Evolutionary conservation across 2,113 vertebrate genomes (phyloP).

Genomic region (Leucoraja erinaceus): DNA sequence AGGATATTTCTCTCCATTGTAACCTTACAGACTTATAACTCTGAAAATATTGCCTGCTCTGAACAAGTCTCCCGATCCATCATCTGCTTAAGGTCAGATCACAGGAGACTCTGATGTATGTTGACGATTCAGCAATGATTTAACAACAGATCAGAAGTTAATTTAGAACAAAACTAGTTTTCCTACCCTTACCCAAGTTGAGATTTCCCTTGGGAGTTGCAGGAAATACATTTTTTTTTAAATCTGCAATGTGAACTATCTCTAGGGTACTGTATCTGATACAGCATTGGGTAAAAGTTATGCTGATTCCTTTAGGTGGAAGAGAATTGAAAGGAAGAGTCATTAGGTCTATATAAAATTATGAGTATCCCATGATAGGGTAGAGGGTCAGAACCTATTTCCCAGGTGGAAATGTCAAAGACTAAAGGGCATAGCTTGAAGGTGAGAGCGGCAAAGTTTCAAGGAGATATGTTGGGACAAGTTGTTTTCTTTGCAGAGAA

Average conservation of each 20-base stretch:
- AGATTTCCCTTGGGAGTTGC: not conserved
- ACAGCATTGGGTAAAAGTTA: not conserved
- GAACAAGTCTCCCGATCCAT: not conserved
- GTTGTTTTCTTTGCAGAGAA: too few relatives aligned
- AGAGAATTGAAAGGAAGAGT: not conserved
- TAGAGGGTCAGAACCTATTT: too few relatives aligned
- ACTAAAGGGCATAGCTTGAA: too few relatives aligned
- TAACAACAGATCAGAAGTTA: not conserved
- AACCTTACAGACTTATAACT: not conserved
- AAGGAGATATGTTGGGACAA: too few relatives aligned
- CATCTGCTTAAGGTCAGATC: not conserved
- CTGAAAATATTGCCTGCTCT: not conserved
- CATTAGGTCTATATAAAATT: too few relatives aligned
- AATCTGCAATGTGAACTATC: not conserved
- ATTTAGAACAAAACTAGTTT: not conserved
- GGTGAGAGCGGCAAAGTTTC: too few relatives aligned
- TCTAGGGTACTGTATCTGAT: not conserved
- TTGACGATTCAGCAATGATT: not conserved
- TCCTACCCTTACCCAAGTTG: not conserved
- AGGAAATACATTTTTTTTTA: not conserved
- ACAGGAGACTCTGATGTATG: not conserved
- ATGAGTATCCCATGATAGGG: too few relatives aligned
- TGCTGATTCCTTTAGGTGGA: not conserved
- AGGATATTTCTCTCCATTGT: not conserved
- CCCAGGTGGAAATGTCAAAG: too few relatives aligned